These are phyloP conservation scores for Tinea pellionella DNA, from an alignment of 2,888 invertebrate species.

Conservation along the genomic window DNA sequence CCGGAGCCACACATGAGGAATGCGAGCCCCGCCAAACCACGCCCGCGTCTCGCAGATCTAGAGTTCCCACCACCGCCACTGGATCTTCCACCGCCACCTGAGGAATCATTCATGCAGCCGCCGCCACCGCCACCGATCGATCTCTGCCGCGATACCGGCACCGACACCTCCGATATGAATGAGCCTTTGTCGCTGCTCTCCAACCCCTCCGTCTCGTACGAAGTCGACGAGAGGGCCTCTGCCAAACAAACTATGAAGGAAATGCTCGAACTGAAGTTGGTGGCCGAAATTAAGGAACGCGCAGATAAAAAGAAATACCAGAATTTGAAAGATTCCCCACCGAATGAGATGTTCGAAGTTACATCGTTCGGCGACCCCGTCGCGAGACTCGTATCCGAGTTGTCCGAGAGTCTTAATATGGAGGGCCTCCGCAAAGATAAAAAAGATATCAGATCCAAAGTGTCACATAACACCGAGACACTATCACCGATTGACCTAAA, in stretches of 20 bases:
- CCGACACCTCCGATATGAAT: slow-evolving; percentile 78
- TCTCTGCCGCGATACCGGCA: slow-evolving; percentile 78
- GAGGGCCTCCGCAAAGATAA: slow-evolving; percentile 58
- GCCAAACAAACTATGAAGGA: slow-evolving; percentile 76
- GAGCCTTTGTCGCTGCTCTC: slow-evolving; percentile 85
- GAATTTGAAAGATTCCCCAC: slow-evolving; percentile 62
- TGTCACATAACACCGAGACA: slow-evolving; percentile 31
- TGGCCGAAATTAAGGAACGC: slow-evolving; percentile 86
- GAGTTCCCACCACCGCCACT: slow-evolving; percentile 90
- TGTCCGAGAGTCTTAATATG: slow-evolving; percentile 85
- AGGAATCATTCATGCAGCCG: slow-evolving; percentile 63
- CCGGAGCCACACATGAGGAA: slow-evolving; percentile 66
- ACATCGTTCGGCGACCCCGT: slow-evolving; percentile 76
- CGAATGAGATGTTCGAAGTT: slow-evolving; percentile 28
- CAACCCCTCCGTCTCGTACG: slow-evolving; percentile 69
- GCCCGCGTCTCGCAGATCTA: slow-evolving; percentile 82
- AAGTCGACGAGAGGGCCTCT: slow-evolving; percentile 40
- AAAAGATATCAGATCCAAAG: slow-evolving; percentile 18
- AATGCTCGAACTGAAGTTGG: slow-evolving; percentile 82
- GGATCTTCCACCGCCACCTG: slow-evolving; percentile 83
- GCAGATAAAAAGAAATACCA: slow-evolving; percentile 73
- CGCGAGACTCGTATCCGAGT: slow-evolving; percentile 82
- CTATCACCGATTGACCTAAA: slow-evolving; percentile 59
- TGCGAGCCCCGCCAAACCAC: slow-evolving; percentile 78
- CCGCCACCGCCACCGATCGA: slow-evolving; percentile 67